These are phyloP conservation scores for Diploptera punctata DNA, from an alignment of 2,888 invertebrate genomes.

Conservation along the genomic window DNA sequence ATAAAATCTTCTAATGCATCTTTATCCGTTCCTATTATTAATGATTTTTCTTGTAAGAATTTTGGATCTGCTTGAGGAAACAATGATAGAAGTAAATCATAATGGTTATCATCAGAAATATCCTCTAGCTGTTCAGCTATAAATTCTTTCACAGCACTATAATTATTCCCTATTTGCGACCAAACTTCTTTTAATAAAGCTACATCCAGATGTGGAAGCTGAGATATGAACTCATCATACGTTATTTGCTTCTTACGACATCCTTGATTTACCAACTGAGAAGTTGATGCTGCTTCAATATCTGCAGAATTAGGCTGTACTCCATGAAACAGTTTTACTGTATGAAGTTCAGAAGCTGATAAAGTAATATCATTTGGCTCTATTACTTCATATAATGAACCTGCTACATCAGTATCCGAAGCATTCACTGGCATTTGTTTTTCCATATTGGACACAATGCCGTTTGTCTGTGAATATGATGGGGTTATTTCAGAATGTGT, in stretches of 20 bases:
- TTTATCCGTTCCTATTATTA: constrained; percentile 40
- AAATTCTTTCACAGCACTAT: background rate
- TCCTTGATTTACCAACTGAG: too few relatives aligned
- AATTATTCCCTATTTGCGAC: background rate
- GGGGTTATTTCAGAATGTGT: too few relatives aligned
- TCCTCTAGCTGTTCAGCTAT: background rate
- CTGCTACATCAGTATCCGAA: too few relatives aligned
- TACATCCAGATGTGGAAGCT: background rate
- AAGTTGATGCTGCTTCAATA: too few relatives aligned
- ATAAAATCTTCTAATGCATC: constrained; percentile 23
- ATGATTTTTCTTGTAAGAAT: constrained; percentile 46
- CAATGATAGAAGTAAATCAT: constrained; percentile 21
- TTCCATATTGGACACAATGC: too few relatives aligned
- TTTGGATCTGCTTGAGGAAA: constrained; percentile 51
- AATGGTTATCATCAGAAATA: background rate
- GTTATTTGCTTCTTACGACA: constrained; percentile 8
- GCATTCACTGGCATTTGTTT: too few relatives aligned
- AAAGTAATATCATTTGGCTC: too few relatives aligned
- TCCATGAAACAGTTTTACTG: too few relatives aligned
- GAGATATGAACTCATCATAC: background rate
- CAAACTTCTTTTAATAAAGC: background rate
- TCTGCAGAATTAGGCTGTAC: too few relatives aligned
- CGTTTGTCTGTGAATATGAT: too few relatives aligned
- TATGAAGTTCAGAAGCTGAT: too few relatives aligned
- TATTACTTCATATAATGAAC: too few relatives aligned